Conservation (phyloP, 2,888 invertebrate species). For the Formica aserva region DNA sequence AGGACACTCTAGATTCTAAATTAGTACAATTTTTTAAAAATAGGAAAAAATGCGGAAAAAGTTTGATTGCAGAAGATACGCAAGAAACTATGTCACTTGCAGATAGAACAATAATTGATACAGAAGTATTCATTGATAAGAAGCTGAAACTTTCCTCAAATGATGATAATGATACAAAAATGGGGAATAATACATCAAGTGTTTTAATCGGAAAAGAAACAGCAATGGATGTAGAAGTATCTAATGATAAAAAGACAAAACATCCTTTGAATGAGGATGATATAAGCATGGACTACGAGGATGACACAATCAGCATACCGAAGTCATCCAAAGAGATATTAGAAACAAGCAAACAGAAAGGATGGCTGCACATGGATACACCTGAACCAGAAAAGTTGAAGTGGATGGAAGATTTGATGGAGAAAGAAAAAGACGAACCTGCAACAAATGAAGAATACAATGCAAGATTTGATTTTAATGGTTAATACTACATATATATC, state of each 20-base stretch:
- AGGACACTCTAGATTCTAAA: slow-evolving; percentile 89
- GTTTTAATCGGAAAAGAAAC: not conserved
- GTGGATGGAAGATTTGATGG: slow-evolving; percentile 93
- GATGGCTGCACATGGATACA: slow-evolving; percentile 95
- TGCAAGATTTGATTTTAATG: slow-evolving; percentile 94
- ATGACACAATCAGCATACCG: slow-evolving; percentile 58
- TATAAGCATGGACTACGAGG: slow-evolving; percentile 67
- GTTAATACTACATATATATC: slow-evolving; percentile 72
- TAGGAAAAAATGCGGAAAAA: slow-evolving; percentile 76
- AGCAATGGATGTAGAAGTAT: not conserved
- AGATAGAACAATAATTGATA: not conserved
- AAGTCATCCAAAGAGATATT: slow-evolving; percentile 78
- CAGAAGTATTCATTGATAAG: not conserved
- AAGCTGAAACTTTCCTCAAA: not conserved
- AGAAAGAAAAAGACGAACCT: slow-evolving; percentile 83
- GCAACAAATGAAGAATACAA: slow-evolving; percentile 89
- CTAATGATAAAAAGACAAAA: not conserved
- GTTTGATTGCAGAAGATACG: not conserved
- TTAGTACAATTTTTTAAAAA: slow-evolving; percentile 89
- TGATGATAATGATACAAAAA: slow-evolving; percentile 6
- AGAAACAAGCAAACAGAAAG: slow-evolving; percentile 87
- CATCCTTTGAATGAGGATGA: not conserved
- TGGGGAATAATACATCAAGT: not conserved
- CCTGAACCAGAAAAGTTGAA: slow-evolving; percentile 94
- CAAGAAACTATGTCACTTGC: slow-evolving; percentile 17